These are phyloP conservation scores for Catostylus mosaicus DNA, from an alignment of 30 jellyfish, hydroid and myxozoan species.

Conservation along the genomic window DNA sequence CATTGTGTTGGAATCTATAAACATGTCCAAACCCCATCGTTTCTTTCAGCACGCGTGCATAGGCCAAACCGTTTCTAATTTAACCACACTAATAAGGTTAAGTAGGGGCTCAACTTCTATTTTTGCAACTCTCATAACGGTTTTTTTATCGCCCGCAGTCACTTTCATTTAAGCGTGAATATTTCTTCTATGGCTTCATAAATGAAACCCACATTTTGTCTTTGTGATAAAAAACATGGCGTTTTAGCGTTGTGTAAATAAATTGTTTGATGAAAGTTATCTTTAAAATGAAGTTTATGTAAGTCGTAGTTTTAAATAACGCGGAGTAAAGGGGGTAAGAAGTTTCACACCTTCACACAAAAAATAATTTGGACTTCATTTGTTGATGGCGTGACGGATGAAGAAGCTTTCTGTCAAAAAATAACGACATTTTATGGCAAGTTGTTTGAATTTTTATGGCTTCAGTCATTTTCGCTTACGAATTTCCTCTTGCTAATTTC, in stretches of 20 bases:
- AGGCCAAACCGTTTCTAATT: conserved; percentile 19
- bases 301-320: background rate
- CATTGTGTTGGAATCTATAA: conserved; percentile 60
- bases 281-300: background rate
- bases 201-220: background rate
- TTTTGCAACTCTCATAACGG: conserved; percentile 13
- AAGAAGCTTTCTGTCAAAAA: background rate
- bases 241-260: background rate
- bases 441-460: background rate
- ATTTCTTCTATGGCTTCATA: background rate
- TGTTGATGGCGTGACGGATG: conserved; percentile 16
- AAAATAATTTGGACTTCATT: too few relatives aligned
- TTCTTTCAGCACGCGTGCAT: conserved; percentile 48
- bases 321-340: background rate
- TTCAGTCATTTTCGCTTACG: background rate
- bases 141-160: background rate
- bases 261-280: background rate
- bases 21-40: conserved; percentile 62
- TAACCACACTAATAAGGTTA: conserved; percentile 17
- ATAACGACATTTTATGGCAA: background rate
- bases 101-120: conserved; percentile 15
- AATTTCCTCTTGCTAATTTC: too few relatives aligned
- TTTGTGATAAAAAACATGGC: background rate
- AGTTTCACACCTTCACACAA: background rate
- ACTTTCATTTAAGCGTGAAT: background rate